Percentiles rank a stretch among this genome's conserved stretches.
Conservation (phyloP, 92 coral and sea anemone species). For the Actinostola sp. region DNA sequence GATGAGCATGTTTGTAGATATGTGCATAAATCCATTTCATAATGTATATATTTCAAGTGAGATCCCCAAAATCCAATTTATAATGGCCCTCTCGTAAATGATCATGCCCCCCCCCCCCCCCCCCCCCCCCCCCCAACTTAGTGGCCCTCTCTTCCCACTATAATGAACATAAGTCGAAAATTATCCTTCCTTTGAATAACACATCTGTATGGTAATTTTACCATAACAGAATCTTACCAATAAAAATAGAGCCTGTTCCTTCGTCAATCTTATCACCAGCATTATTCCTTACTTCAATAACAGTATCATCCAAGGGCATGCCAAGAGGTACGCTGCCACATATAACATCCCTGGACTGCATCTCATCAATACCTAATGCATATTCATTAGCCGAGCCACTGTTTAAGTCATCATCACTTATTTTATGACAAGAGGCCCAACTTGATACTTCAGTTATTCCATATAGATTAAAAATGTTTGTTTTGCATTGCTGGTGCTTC, state of each 20-base stretch:
- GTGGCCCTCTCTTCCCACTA: too few relatives aligned
- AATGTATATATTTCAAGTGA: too few relatives aligned
- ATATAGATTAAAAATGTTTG: constrained; percentile 76
- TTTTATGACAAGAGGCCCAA: constrained; percentile 83
- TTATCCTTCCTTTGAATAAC: too few relatives aligned
- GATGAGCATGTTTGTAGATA: too few relatives aligned
- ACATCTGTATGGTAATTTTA: too few relatives aligned
- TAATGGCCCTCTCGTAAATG: too few relatives aligned
- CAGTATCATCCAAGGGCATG: constrained; percentile 50
- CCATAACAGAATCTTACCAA: constrained; percentile 74
- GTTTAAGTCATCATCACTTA: constrained; percentile 57
- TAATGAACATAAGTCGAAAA: too few relatives aligned
- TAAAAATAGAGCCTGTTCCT: constrained; percentile 78
- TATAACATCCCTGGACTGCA: constrained; percentile 2
- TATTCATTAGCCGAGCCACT: background rate
- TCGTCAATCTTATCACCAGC: constrained; percentile 41
- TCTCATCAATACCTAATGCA: constrained; percentile 9
- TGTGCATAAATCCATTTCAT: too few relatives aligned
- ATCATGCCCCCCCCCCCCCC: too few relatives aligned
- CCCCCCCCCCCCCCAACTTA: too few relatives aligned
- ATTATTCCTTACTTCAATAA: constrained; percentile 63
- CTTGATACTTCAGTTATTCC: constrained; percentile 97
- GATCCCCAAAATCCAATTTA: too few relatives aligned
- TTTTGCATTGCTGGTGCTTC: constrained; percentile 64
- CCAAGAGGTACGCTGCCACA: constrained; percentile 65